Evolutionary conservation across 2,888 invertebrate genomes (phyloP), one percentile per base, ranked within the genome.

Genomic region (Eledona agricola): DNA sequence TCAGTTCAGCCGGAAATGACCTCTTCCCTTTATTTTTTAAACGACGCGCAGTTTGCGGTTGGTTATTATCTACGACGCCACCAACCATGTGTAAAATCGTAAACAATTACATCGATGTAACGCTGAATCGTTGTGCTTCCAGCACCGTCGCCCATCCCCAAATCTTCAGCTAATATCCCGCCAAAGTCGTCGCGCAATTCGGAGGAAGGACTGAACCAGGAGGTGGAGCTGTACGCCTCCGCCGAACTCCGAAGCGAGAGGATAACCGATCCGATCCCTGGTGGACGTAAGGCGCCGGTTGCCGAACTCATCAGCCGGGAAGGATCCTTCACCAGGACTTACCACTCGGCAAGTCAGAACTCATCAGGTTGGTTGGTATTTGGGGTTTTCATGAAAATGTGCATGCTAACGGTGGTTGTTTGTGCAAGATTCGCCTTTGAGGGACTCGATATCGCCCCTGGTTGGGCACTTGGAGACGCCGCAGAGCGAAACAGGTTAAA

Each of bases 131-230:
- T n/a, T n/a, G n/a, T 22, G 38, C 23, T 12, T 9, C 2, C n/a
- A 47, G 47, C 6, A 15, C 25, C 47, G 20, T 69, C 71, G 23
- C 67, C 72, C 25, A 64, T 64, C 51, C 76, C 78, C 63, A 79
- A 80, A 74, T 42, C 15, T 32, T 29, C 52, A 32, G 25, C 28
- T 9, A 16, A 10, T 40, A 32, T 31, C 47, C 77, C 81, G 25
- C 80, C 82, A 20, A 78, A 83, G 65, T 87, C 88, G 47, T 89
- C 90, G 72, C 81, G 91, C 43, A 91, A 87, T 59, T 92, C 92
- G 26, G 89, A 91, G 6, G 93, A 93, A 76, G 92, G 91, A 11
- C 81, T 92, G 10, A 93, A 92, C 76, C 90, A 89, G 75, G 92
- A 92, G 78, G 90, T 93, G 57, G 92, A 92, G 76, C 82, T 19